Evolutionary conservation across 2,113 vertebrate genomes (phyloP), one percentile per base, ranked within the genome.

Genomic region (Leptodactylus fuscus): DNA sequence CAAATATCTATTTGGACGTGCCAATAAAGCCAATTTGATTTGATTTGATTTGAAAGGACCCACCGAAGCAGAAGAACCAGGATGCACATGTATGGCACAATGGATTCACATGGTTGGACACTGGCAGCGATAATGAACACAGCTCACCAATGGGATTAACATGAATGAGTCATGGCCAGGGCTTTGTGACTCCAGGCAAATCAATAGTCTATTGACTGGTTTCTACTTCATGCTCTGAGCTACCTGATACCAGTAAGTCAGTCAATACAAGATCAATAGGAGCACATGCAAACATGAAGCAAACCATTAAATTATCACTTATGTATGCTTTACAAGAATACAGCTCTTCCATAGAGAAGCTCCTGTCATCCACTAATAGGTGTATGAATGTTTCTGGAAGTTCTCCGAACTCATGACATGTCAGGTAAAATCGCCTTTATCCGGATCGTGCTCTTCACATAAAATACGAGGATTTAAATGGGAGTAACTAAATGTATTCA

Each of bases 391-490:
- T 6, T 9, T 24, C n/a, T 60, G 8, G 8, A 24, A n/a, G 10
- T 60, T 60, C 55, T 60, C 22, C 24, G 9, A 60, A 24, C n/a
- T 60, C 24, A 7, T 24, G 5, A 60, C 8, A 20, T 53, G 53
- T 58, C 53, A 53, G 16, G 18, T 53, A 53, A 53, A 53, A 16
- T 24, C 7, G 22, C 11, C 32, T 32, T 32, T 65, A 65, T 32
- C 7, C 60, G 1, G 6, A 9, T n/a, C 8, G 12, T 41, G 18
- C 46, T 69, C 55, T 48, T 24, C 60, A 65, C 79, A 81, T 67
- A 65, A 38, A 81, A 81, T 81, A 48, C 15, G 36, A 27, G 44
- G 24, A 81, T 67, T 67, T 81, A 55, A n/a, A 49, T 46, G 60
- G 46, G 10, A 29, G 80, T 81, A 44, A 15, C 29, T 32, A 69